A percentile compares a stretch with the other conserved stretches of the same genome.
phyloP scores from a whole-genome alignment of 2,113 vertebrate genomes.

The Budorcas taxicolor region DNA sequence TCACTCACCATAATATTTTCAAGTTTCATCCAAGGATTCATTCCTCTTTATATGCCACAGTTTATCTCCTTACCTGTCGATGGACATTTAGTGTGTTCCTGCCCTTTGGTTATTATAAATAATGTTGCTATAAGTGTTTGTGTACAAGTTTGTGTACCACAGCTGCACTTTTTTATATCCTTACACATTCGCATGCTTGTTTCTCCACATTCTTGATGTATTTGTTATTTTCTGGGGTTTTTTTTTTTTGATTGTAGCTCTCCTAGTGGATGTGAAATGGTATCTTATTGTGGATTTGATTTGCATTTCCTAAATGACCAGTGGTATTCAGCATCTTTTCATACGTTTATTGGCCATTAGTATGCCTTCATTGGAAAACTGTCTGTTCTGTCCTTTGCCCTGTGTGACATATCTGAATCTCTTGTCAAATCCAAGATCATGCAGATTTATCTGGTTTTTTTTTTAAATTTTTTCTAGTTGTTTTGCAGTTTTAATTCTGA shows the following conservation, averaged over 20 bases:
- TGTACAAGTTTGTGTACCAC: neutral
- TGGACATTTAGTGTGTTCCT: neutral
- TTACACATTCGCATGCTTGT: neutral
- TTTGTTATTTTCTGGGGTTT: neutral
- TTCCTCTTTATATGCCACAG: neutral
- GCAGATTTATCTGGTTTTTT: neutral
- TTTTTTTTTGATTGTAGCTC: neutral
- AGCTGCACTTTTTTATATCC: neutral
- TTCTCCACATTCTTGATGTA: neutral
- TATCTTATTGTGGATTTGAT: neutral
- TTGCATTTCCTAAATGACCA: neutral
- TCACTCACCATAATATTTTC: neutral
- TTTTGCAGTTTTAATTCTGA: neutral
- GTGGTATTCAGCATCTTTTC: neutral
- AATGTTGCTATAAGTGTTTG: neutral
- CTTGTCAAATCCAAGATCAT: neutral
- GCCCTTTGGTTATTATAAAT: neutral
- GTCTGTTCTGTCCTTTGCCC: neutral
- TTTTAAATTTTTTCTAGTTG: neutral
- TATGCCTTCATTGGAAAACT: neutral
- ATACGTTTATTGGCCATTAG: neutral
- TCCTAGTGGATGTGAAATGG: neutral
- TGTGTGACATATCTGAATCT: neutral
- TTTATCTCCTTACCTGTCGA: too few relatives aligned
- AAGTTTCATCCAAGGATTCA: neutral